A percentile compares a stretch with the other conserved stretches of the same genome.
phyloP scores from a whole-genome alignment of 2,797 vertebrate genomes.

The Crocidura indochinensis region DNA sequence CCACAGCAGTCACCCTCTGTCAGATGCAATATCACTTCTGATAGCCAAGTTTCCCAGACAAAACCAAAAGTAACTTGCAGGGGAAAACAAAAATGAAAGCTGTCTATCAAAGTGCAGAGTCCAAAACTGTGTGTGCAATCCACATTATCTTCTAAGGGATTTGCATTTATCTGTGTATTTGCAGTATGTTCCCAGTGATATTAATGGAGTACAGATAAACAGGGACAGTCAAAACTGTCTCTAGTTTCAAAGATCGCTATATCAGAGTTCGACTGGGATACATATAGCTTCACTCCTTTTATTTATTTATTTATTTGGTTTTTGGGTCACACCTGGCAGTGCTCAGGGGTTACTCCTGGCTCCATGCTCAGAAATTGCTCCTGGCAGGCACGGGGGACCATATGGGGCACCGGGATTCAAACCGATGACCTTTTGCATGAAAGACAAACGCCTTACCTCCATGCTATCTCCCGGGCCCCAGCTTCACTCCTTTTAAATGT shows the following conservation, averaged over 20 bases:
- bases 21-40: conserved; percentile 26
- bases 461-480: too few relatives aligned
- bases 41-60: conserved; percentile 35
- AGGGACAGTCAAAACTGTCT: background rate
- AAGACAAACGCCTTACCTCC: too few relatives aligned
- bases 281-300: background rate
- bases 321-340: too few relatives aligned
- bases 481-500: conserved; percentile 24
- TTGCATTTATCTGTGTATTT: background rate
- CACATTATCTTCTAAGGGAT: background rate
- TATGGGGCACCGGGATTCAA: too few relatives aligned
- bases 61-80: background rate
- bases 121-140: background rate
- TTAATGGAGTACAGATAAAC: background rate
- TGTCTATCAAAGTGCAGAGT: background rate
- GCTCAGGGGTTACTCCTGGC: too few relatives aligned
- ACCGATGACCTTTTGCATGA: too few relatives aligned
- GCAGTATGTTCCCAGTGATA: background rate
- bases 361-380: too few relatives aligned
- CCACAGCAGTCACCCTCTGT: conserved; percentile 23
- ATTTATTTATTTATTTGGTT: too few relatives aligned
- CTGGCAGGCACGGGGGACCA: too few relatives aligned
- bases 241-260: background rate
- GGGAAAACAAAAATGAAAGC: background rate
- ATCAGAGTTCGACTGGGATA: background rate